These are phyloP conservation scores for Octopus bimaculoides DNA, from an alignment of 1,140 invertebrate genomes.

Conservation along the genomic window DNA sequence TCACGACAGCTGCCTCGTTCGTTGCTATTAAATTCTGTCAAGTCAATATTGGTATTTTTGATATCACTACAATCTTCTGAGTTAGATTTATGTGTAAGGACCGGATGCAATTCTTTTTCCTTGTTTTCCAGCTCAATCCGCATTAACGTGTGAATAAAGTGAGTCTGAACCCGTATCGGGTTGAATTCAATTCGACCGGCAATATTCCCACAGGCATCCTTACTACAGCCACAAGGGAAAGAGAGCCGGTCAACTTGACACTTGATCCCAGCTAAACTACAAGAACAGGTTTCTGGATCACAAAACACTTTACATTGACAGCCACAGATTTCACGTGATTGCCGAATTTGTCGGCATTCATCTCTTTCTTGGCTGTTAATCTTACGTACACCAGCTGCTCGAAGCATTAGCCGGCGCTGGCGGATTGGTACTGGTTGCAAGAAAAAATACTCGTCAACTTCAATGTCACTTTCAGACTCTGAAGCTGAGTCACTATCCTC, in stretches of 20 bases:
- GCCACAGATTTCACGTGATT: constrained; percentile 85
- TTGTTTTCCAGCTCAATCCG: constrained; percentile 87
- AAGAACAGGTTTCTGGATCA: constrained; percentile 92
- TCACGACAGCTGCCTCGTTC: constrained; percentile 54
- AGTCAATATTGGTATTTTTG: constrained; percentile 29
- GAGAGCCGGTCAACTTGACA: constrained; percentile 94
- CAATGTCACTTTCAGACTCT: constrained; percentile 41
- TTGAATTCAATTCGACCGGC: constrained; percentile 95
- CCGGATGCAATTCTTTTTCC: constrained; percentile 50
- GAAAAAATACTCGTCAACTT: constrained; percentile 88
- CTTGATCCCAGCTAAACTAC: constrained; percentile 91
- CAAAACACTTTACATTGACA: constrained; percentile 92
- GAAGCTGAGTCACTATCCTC: constrained; percentile 30
- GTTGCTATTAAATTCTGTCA: constrained; percentile 52
- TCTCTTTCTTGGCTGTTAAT: constrained; percentile 93
- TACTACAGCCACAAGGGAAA: constrained; percentile 94
- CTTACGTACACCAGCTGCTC: constrained; percentile 86
- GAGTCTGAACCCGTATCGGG: constrained; percentile 90
- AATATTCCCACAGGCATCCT: constrained; percentile 90
- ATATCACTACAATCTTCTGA: constrained; percentile 23
- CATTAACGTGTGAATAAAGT: constrained; percentile 97
- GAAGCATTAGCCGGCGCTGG: constrained; percentile 80
- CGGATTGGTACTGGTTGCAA: constrained; percentile 85
- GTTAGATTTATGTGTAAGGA: not conserved
- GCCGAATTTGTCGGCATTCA: constrained; percentile 87